phyloP scores from a whole-genome alignment of 1,140 invertebrate species.

The Aphelinus certus region DNA sequence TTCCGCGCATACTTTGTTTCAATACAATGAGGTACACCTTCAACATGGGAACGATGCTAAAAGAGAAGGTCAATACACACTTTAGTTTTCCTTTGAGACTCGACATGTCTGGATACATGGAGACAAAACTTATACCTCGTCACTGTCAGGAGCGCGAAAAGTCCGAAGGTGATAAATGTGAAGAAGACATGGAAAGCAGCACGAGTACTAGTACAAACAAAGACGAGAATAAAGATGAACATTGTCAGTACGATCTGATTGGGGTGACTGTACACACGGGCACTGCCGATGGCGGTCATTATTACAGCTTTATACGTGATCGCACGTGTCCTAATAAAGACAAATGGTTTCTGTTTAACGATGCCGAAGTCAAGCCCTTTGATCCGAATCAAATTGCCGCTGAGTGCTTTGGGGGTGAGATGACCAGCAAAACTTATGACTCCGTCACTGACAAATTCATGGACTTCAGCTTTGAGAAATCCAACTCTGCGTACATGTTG shows the following conservation, averaged over 20 bases:
- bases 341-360: conserved; percentile 95
- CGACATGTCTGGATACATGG: conserved; percentile 95
- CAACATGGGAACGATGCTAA: conserved; percentile 97
- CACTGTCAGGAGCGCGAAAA: conserved; percentile 74
- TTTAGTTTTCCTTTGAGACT: conserved; percentile 94
- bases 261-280: conserved; percentile 97
- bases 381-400: conserved; percentile 92
- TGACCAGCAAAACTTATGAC: conserved; percentile 97
- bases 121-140: conserved; percentile 91
- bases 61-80: conserved; percentile 97
- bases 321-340: conserved; percentile 77
- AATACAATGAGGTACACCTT: conserved; percentile 99
- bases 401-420: conserved; percentile 96
- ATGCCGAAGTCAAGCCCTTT: conserved; percentile 95
- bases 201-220: conserved; percentile 34
- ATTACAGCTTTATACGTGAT: conserved; percentile 95
- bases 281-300: conserved; percentile 95
- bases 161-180: conserved; percentile 56
- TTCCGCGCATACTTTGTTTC: conserved; percentile 93
- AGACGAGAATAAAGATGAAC: conserved; percentile 57
- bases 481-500: conserved; percentile 96
- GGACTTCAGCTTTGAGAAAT: conserved; percentile 97
- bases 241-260: conserved; percentile 89
- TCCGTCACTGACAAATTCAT: conserved; percentile 96
- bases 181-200: conserved; percentile 49